Evolutionary conservation across 1,140 invertebrate species (phyloP).

Genomic region (Ceratosolen solmsi): DNA sequence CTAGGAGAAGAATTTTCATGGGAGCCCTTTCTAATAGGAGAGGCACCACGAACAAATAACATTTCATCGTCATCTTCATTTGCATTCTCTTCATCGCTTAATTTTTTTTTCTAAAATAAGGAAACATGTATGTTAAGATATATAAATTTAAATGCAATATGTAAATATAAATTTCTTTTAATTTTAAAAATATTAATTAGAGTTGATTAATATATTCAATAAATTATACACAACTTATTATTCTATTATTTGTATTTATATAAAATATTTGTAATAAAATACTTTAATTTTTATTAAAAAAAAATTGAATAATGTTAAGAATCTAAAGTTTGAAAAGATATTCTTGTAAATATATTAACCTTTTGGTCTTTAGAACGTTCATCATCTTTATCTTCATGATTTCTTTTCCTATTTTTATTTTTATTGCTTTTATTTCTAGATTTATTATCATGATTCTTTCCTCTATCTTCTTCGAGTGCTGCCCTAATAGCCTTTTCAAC

Average conservation of each 20-base stretch:
- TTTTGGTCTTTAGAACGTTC: conserved; percentile 70
- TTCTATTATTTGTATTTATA: too few relatives aligned
- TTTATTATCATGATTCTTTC: conserved; percentile 74
- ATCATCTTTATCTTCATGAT: conserved; percentile 72
- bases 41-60: conserved; percentile 83
- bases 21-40: conserved; percentile 68
- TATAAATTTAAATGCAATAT: background rate
- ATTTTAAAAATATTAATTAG: too few relatives aligned
- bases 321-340: too few relatives aligned
- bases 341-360: conserved; percentile 46
- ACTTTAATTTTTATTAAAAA: too few relatives aligned
- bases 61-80: conserved; percentile 85
- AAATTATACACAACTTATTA: too few relatives aligned
- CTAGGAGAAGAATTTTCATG: conserved; percentile 64
- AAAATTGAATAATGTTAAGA: too few relatives aligned
- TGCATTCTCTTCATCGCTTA: conserved; percentile 73
- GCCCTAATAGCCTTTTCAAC: conserved; percentile 84
- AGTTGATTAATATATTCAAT: too few relatives aligned
- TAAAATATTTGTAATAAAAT: too few relatives aligned
- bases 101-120: conserved; percentile 64
- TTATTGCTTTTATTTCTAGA: conserved; percentile 66
- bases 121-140: conserved; percentile 19
- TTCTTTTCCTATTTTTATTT: conserved; percentile 67
- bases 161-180: too few relatives aligned
- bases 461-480: conserved; percentile 74